phyloP scores from a whole-genome alignment of 2,797 vertebrate genomes.

The Macroramphosus scolopax region DNA sequence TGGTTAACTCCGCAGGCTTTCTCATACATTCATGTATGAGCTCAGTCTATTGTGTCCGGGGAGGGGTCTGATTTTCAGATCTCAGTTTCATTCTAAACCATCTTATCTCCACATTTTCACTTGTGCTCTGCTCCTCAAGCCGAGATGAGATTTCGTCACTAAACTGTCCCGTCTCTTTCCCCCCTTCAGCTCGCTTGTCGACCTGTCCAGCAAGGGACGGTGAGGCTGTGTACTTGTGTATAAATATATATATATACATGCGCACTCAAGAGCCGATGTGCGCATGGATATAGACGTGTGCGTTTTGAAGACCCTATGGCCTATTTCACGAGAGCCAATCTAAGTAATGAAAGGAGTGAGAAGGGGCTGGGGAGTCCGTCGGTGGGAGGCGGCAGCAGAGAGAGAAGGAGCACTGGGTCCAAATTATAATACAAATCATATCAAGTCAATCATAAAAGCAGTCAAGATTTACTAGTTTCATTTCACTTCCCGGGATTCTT shows the following conservation, averaged over 20 bases:
- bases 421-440: conserved; percentile 82
- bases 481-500: conserved; percentile 78
- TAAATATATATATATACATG: not conserved
- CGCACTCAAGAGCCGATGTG: not conserved
- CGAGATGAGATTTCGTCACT: conserved; percentile 24
- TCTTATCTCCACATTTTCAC: conserved; percentile 50
- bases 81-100: conserved; percentile 48
- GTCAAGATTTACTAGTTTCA: conserved; percentile 79
- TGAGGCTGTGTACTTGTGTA: conserved; percentile 2
- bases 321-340: conserved; percentile 68
- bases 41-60: conserved; percentile 37
- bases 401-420: conserved; percentile 63
- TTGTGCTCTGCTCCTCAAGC: conserved; percentile 25
- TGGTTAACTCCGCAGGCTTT: conserved; percentile 62
- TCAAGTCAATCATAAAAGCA: conserved; percentile 80
- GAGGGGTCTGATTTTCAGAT: conserved; percentile 63
- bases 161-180: conserved; percentile 8
- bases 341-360: conserved; percentile 72
- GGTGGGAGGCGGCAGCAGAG: conserved; percentile 55
- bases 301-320: conserved; percentile 49
- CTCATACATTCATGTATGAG: conserved; percentile 75
- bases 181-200: conserved; percentile 10
- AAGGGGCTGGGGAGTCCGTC: conserved; percentile 47
- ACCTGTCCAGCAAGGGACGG: conserved; percentile 1
- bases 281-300: conserved; percentile 29